These are phyloP conservation scores for Eudemis profundana DNA, from an alignment of 2,888 invertebrate species.

Conservation along the genomic window DNA sequence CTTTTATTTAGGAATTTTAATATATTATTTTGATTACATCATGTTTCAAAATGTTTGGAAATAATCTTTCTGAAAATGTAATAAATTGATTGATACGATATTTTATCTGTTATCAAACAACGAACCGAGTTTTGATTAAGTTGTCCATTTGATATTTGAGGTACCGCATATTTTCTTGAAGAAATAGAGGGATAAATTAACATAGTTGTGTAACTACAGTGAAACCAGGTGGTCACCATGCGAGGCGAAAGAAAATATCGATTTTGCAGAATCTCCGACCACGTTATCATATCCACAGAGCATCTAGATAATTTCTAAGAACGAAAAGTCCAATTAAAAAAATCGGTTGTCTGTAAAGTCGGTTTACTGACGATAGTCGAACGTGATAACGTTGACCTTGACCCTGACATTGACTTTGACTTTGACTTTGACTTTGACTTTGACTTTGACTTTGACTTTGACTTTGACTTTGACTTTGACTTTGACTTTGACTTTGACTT, in stretches of 20 bases:
- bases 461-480: no score
- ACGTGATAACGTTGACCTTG: no score
- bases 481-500: no score
- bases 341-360: no score
- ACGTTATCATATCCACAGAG: constrained; percentile 6
- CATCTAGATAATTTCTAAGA: constrained; percentile 38
- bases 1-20: no score
- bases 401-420: no score
- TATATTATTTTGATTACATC: no score
- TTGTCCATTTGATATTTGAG: constrained; percentile 52
- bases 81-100: no score
- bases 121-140: constrained; percentile 35
- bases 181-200: not conserved
- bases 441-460: no score
- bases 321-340: constrained; percentile 40
- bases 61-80: not conserved
- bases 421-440: no score
- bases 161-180: not conserved
- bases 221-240: constrained; percentile 41
- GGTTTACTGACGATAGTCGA: no score
- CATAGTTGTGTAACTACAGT: not conserved
- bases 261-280: constrained; percentile 30
- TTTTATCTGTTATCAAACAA: not conserved
- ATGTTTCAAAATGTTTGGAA: not conserved
- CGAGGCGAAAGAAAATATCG: constrained; percentile 39